Evolutionary conservation across 2,888 invertebrate species (phyloP).

Genomic region (Bibio marci): DNA sequence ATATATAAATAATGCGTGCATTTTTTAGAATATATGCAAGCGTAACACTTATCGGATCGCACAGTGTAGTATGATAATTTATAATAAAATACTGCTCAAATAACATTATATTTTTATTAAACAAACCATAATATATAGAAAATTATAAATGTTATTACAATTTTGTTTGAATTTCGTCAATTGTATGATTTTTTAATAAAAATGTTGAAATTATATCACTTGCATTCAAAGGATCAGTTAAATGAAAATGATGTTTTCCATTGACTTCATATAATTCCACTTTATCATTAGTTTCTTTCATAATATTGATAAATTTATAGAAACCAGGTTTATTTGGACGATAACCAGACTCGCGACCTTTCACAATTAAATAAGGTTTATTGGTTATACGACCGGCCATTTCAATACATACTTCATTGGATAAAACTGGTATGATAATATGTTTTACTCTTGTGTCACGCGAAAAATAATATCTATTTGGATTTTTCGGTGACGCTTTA

Average conservation of each 20-base stretch:
- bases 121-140: too few relatives aligned
- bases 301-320: constrained; percentile 24
- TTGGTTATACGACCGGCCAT: constrained; percentile 53
- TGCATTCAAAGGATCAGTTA: constrained; percentile 40
- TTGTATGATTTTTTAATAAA: too few relatives aligned
- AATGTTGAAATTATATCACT: too few relatives aligned
- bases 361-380: constrained; percentile 46
- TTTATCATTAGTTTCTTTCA: constrained; percentile 32
- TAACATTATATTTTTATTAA: too few relatives aligned
- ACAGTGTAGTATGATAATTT: too few relatives aligned
- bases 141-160: too few relatives aligned
- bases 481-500: constrained; percentile 34
- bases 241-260: constrained; percentile 60
- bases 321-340: not conserved
- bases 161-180: too few relatives aligned
- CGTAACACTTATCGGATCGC: too few relatives aligned
- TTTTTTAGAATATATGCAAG: too few relatives aligned
- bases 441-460: constrained; percentile 42
- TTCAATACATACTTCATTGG: constrained; percentile 41
- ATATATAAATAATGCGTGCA: too few relatives aligned
- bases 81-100: too few relatives aligned
- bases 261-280: constrained; percentile 42
- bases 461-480: constrained; percentile 41
- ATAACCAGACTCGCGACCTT: constrained; percentile 21
- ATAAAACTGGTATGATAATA: constrained; percentile 7